Base-by-base conservation (phyloP, 2,113 vertebrate genomes). In the Alethe diademata region DNA sequence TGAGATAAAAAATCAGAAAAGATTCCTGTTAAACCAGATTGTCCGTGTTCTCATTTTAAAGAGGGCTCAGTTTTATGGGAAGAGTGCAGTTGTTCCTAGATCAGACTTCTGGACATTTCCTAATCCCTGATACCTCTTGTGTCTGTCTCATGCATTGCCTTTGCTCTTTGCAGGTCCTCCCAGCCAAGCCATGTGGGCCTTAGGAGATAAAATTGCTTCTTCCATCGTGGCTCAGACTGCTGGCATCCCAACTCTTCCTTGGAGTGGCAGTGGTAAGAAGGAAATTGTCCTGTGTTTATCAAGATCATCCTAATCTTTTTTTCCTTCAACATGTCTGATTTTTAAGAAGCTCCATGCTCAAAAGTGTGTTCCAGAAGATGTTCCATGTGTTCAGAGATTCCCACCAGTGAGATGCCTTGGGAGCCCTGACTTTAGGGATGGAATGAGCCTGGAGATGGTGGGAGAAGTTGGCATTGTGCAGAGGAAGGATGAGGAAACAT, bases 171-270 rank as follows among this genome's bases (percentile, higher is more conserved):
- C 91, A 99, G 99, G 99, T 96, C 99, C 99, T 51, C 99, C 99
- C 62, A 99, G 99, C 97, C 99, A 99, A 96, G 99, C 99, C 23
- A 99, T 99, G 99, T 99, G 99, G 99, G 98, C 99, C 74, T 97
- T 99, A 28, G 99, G 99, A 80, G 99, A 99, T 97, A 99, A 99
- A 97, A 99, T 99, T 70, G 99, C 99, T 14, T 99, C 99, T 8
- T 99, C 99, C 6, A 99, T 99, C 4, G 99, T 99, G 90, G 99
- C 99, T 91, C 99, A 99, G 96, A 99, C 99, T 8, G 99, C 99
- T 29, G 99, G 99, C 45, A 99, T 99, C 74, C 99, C 99, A 8
- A 99, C 99, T 11, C 97, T 99, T 56, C 99, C 99, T 5, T 99
- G 99, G 99, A 99, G 99, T 25, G 99, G 99, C 93, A 91, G 95